A percentile compares a stretch with the other conserved stretches of the same genome.
Conservation (phyloP, 2,888 invertebrate species). For the Spodoptera exigua region DNA sequence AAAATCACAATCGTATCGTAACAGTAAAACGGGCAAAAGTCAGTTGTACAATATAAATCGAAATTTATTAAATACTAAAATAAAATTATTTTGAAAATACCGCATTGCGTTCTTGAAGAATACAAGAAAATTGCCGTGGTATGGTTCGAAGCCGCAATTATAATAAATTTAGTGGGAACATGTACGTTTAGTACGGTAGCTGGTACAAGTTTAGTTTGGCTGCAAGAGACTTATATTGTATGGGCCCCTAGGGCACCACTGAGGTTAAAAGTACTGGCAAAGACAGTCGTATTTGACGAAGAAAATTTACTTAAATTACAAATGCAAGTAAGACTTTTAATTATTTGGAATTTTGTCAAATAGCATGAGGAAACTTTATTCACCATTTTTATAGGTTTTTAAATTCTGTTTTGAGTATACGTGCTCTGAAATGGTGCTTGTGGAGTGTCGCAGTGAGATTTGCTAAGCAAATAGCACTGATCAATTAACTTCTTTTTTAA, state of each 20-base stretch:
- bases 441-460: too few relatives aligned
- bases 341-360: too few relatives aligned
- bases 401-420: too few relatives aligned
- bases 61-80: neutral
- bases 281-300: constrained; percentile 8
- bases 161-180: constrained; percentile 71
- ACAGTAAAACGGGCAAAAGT: too few relatives aligned
- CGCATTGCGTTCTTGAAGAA: constrained; percentile 46
- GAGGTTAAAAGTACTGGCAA: constrained; percentile 56
- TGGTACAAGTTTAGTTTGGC: constrained; percentile 68
- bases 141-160: constrained; percentile 68
- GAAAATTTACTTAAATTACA: constrained; percentile 6
- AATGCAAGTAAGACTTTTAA: neutral
- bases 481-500: too few relatives aligned
- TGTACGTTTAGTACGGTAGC: constrained; percentile 52
- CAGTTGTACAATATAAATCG: too few relatives aligned
- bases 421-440: too few relatives aligned
- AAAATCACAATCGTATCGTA: too few relatives aligned
- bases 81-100: constrained; percentile 12
- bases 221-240: constrained; percentile 69
- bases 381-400: too few relatives aligned
- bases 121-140: constrained; percentile 46
- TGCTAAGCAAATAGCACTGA: too few relatives aligned
- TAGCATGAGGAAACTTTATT: too few relatives aligned
- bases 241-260: constrained; percentile 65